These are phyloP conservation scores for Limnodromus scolopaceus DNA, from an alignment of 2,797 vertebrate species.

Conservation along the genomic window DNA sequence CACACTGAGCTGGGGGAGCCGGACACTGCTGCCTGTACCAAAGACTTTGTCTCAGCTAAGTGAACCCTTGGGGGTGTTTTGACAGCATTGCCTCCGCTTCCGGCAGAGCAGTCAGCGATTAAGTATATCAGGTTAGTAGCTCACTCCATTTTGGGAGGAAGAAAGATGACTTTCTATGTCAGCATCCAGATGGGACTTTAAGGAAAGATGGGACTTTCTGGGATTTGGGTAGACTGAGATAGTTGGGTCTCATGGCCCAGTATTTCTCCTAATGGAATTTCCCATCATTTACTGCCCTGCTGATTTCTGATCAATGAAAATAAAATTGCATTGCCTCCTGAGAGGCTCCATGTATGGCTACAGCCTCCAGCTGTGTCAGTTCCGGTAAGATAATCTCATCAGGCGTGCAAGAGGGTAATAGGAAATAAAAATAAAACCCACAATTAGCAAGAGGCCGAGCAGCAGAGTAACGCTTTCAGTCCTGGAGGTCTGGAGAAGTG, in stretches of 20 bases:
- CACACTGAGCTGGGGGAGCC: not conserved
- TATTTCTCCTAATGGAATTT: slow-evolving; percentile 84
- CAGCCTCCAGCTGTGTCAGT: slow-evolving; percentile 86
- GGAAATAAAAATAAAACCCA: slow-evolving; percentile 85
- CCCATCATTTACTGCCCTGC: slow-evolving; percentile 87
- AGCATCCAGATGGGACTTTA: not conserved
- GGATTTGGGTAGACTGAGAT: slow-evolving; percentile 60
- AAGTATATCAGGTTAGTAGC: not conserved
- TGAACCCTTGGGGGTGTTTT: slow-evolving; percentile 29
- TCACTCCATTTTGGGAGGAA: not conserved
- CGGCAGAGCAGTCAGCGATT: not conserved
- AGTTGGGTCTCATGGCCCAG: slow-evolving; percentile 70
- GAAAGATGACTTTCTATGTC: not conserved
- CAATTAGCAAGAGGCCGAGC: slow-evolving; percentile 80
- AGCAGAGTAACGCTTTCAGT: slow-evolving; percentile 75
- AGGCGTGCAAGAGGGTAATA: slow-evolving; percentile 83
- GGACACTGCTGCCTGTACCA: not conserved
- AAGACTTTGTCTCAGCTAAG: not conserved
- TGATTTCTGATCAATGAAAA: slow-evolving; percentile 90
- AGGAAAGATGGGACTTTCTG: slow-evolving; percentile 23
- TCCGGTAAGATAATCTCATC: slow-evolving; percentile 87
- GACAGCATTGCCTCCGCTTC: not conserved
- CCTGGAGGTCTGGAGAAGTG: slow-evolving; percentile 31
- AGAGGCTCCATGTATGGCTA: slow-evolving; percentile 80
- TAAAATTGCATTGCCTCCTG: slow-evolving; percentile 87